Conservation (phyloP, 1,140 invertebrate species). For the Drosophila grimshawi region DNA sequence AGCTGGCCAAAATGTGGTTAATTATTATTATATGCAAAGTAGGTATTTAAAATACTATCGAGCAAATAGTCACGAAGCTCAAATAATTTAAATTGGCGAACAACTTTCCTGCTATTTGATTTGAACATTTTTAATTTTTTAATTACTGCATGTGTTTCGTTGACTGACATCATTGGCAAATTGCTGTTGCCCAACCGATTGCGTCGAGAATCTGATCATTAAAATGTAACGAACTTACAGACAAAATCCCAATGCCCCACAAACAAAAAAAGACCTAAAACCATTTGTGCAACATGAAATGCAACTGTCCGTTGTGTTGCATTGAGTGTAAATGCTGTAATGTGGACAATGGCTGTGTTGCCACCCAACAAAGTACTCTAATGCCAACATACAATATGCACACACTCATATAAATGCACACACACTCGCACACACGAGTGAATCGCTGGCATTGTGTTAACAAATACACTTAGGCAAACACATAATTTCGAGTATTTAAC, state of each 20-base stretch:
- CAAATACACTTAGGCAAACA: slow-evolving; percentile 82
- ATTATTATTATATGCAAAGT: no score
- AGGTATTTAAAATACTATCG: no score
- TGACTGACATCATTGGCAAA: not conserved
- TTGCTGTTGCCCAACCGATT: not conserved
- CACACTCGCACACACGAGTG: slow-evolving; percentile 3
- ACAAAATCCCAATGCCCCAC: not conserved
- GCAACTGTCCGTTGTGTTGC: slow-evolving; percentile 2
- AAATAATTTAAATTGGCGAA: no score
- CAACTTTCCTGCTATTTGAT: no score
- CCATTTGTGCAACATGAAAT: not conserved
- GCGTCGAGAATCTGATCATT: slow-evolving; percentile 1
- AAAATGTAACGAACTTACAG: slow-evolving; percentile 1
- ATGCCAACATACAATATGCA: slow-evolving; percentile 13
- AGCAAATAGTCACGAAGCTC: no score
- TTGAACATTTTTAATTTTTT: not conserved
- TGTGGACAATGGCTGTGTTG: slow-evolving; percentile 14
- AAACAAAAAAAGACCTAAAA: not conserved
- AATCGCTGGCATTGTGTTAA: slow-evolving; percentile 64
- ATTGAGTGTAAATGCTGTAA: not conserved
- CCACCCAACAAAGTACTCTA: slow-evolving; percentile 25
- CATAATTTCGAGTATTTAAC: slow-evolving; percentile 83
- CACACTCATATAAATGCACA: not conserved
- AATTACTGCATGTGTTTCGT: not conserved
- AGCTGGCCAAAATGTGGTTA: no score